phyloP scores from a whole-genome alignment of 2,113 vertebrate genomes.

The Macrotus californicus region DNA sequence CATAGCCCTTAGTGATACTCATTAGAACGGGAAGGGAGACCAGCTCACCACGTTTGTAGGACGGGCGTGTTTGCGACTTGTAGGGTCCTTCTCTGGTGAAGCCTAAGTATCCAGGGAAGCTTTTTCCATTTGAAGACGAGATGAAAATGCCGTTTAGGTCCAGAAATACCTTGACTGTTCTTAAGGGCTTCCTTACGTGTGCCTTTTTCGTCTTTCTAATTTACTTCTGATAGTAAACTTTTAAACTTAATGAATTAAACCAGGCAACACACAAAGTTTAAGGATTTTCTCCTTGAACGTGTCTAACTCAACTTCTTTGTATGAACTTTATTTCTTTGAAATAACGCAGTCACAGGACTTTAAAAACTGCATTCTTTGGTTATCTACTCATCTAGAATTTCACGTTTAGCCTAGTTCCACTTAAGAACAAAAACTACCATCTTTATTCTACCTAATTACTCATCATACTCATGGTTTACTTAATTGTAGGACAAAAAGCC shows the following conservation, averaged over 20 bases:
- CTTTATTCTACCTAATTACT: background rate
- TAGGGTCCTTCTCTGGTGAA: background rate
- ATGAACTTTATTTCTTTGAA: slow-evolving; percentile 17
- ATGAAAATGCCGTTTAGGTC: background rate
- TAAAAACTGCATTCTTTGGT: background rate
- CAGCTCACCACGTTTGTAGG: background rate
- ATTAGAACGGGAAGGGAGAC: background rate
- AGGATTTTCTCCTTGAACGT: background rate
- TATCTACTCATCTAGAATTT: slow-evolving; percentile 1
- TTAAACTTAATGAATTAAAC: background rate
- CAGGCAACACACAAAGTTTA: background rate
- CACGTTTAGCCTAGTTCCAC: background rate
- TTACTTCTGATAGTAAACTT: background rate
- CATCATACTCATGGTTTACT: background rate
- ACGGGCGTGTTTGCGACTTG: background rate
- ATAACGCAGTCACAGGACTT: background rate
- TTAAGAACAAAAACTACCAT: background rate
- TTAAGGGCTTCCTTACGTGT: background rate
- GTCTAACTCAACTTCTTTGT: background rate
- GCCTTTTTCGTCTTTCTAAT: background rate
- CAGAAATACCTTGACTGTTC: background rate
- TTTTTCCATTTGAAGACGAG: background rate
- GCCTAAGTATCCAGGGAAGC: background rate
- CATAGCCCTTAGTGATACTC: background rate
- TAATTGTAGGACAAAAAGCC: background rate